Evolutionary conservation across 2,888 invertebrate genomes (phyloP), one percentile per base, ranked within the genome.

Genomic region (Mesochorus sp.): DNA sequence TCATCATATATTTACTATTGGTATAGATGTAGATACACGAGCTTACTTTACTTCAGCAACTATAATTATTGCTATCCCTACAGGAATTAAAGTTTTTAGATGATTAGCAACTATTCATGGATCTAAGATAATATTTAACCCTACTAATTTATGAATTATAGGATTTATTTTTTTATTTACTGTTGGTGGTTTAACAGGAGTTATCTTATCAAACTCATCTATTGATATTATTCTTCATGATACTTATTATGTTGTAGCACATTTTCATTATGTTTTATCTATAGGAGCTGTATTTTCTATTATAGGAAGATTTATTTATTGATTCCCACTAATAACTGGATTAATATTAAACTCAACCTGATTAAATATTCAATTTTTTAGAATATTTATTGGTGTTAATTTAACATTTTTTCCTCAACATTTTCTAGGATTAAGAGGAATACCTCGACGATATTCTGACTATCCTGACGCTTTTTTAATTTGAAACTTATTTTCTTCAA

Each of bases 11-110:
- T 97, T 96, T 91, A 96, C 96, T 1, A 94, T 96, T 34, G 96
- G 96, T 0, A 94, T 96, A 94, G 96, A 96, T 91, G 94, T 96
- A 76, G 96, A 96, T 91, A 95, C 95, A 0, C 95, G 96, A 91
- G 96, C 96, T 19, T 96, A 96, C 90, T 96, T 96, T 90, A 96
- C 96, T 0, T 94, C 96, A 51, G 96, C 95, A 0, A 96, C 96
- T 14, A 96, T 96, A 94, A 95, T 96, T 93, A 96, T 96, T 95
- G 96, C 95, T 0, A 93, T 96, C 0, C 96, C 96, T 0, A 96
- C 96, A 14, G 96, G 96, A 83, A 95, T 96, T 93, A 96, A 96
- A 93, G 93, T 96, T 92, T 96, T 96, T 91, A 94, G 95, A 28
- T 96, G 95, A 94, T 85, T 95, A 91, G 94, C 95, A 0, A 79